Evolutionary conservation across 2,888 invertebrate genomes (phyloP), one percentile per base, ranked within the genome.

Genomic region (Matsumyia berberina): DNA sequence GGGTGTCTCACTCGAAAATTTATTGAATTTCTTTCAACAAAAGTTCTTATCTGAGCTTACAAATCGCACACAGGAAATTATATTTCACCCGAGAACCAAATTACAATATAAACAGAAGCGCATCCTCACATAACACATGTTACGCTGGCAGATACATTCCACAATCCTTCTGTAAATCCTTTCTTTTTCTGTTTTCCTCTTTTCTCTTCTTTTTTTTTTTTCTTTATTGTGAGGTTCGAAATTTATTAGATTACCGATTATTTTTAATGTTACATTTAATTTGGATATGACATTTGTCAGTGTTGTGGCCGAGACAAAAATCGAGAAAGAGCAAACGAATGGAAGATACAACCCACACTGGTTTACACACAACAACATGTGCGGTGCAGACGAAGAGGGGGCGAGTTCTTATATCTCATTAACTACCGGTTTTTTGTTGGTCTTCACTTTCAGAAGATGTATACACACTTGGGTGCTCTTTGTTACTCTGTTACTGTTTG

Each of bases 201-300:
- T 11, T 0, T 37, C n/a, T 29, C 12, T 12, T 42, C 1, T 64
- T 12, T 31, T 33, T 37, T 12, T 35, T 33, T 78, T 44, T 78
- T 35, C 29, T 46, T 79, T 72, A 72, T 78, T 58, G 72, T 77
- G 53, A 72, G 44, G 67, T 64, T 70, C 12, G 31, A 76, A 85
- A 85, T 85, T 85, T 85, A 85, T 85, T 80, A 76, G 74, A 79
- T 80, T 72, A 80, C 74, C 76, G 39, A 74, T 85, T 76, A 76
- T 58, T 85, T 80, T 80, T 74, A 80, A 74, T 69, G 66, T 70
- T 58, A 70, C 70, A 44, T 83, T 83, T 83, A 78, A 83, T 83
- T 83, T 83, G 78, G 78, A 83, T 79, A 79, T 85, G 85, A 85
- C 80, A 80, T 85, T 85, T 78, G 78, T 78, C 78, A 78, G 57